Evolutionary conservation across 2,888 invertebrate genomes (phyloP).

Genomic region (Hipparchia semele): DNA sequence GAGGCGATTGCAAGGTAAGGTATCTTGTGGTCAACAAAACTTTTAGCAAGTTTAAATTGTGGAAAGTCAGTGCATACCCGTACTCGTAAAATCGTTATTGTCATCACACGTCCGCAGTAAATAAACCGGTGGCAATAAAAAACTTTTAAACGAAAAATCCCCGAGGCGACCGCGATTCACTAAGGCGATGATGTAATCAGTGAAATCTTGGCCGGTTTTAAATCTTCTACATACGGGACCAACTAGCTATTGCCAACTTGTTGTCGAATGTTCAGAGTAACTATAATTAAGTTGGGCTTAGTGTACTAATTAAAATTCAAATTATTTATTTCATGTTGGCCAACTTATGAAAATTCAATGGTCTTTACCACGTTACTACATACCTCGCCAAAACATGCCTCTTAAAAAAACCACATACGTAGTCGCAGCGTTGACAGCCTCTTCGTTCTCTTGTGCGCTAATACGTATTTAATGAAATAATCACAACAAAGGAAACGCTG

Average conservation of each 20-base stretch:
- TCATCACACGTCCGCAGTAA: constrained; percentile 24
- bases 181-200: constrained; percentile 18
- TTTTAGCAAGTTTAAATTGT: constrained; percentile 3
- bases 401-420: no score
- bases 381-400: no score
- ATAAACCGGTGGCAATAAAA: constrained; percentile 22
- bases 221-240: background rate
- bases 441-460: no score
- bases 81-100: constrained; percentile 18
- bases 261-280: background rate
- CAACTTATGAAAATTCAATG: no score
- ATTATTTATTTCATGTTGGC: no score
- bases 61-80: constrained; percentile 5
- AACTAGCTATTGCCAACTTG: background rate
- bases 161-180: constrained; percentile 16
- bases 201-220: constrained; percentile 21
- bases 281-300: no score
- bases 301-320: no score
- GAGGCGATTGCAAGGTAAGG: no score
- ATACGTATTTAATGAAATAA: no score
- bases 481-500: no score
- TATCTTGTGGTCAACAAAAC: background rate
- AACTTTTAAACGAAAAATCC: constrained; percentile 24
- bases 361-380: no score
- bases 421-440: no score